Evolutionary conservation across 2,113 vertebrate genomes (phyloP), one percentile per base, ranked within the genome.

Genomic region (Eira barbara): DNA sequence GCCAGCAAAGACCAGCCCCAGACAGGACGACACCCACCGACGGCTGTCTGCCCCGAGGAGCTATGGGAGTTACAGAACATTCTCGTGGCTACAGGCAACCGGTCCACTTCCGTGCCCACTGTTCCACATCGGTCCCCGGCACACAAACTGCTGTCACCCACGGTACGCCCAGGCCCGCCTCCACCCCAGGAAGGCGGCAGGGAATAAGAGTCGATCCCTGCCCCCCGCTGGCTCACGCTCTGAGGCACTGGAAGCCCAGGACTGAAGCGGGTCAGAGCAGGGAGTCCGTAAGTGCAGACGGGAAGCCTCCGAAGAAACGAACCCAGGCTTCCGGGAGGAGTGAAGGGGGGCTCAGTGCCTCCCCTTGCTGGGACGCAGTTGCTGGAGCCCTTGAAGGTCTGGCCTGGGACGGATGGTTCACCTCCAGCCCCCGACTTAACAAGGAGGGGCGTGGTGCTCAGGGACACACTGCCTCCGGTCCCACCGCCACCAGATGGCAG

Each of bases 81-180:
- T 3, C 1, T 4, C 0, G 0, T 13, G 39, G 88, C 61, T 20
- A 12, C 25, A 17, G 47, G 65, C 1, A 14, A 42, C 34, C 15
- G 10, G 9, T 2, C 39, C 5, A 0, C 27, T 15, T 25, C 42
- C 23, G 29, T 15, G 1, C 15, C 87, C 20, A 2, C 9, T 55
- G 0, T 5, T 17, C 2, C 4, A 42, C n/a, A 1, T 5, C 0
- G 0, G 63, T 71, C 13, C 81, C 63, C 31, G 0, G 0, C 2
- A 61, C 5, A 18, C 42, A 42, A 39, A 49, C 1, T 1, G 2
- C 15, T 1, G 0, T n/a, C 17, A 29, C 27, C 86, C 25, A 17
- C 14, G 4, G 4, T 2, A 1, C 0, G 0, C 5, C 29, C 27
- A 13, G 18, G 27, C 21, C 31, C 0, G n/a, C 3, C 13, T 6